Percentiles rank a stretch among this genome's conserved stretches.
Evolutionary conservation across 2,888 invertebrate species (phyloP).

Genomic region (Lasioglossum marginatum): DNA sequence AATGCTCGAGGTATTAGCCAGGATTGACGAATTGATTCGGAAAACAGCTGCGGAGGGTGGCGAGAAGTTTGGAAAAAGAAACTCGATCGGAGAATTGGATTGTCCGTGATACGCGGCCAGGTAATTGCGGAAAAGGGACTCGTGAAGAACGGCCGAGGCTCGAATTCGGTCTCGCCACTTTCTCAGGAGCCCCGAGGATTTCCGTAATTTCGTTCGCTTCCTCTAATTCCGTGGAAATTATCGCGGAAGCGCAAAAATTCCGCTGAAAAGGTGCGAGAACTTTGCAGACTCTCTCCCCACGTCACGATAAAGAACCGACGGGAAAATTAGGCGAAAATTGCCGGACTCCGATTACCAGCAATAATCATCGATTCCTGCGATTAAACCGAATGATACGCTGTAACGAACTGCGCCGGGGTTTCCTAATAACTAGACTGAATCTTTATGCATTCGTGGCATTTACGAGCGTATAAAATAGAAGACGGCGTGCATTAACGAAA

Average conservation of each 20-base stretch:
- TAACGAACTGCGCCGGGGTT: slow-evolving; percentile 40
- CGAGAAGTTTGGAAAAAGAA: neutral
- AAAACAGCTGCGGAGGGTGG: neutral
- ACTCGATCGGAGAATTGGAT: slow-evolving; percentile 4
- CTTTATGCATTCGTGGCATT: neutral
- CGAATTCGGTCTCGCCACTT: slow-evolving; percentile 2
- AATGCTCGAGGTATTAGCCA: neutral
- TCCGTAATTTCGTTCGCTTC: slow-evolving; percentile 38
- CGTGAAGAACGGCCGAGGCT: slow-evolving; percentile 27
- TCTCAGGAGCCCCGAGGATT: slow-evolving; percentile 30
- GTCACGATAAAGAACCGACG: slow-evolving; percentile 14
- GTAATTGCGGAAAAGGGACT: neutral
- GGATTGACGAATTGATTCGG: slow-evolving; percentile 1
- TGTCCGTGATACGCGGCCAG: neutral
- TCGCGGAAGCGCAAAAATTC: slow-evolving; percentile 28
- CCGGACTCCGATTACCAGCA: slow-evolving; percentile 10
- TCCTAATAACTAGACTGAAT: too few species aligned
- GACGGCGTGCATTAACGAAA: neutral
- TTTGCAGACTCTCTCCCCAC: slow-evolving; percentile 2
- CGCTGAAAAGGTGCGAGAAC: slow-evolving; percentile 9
- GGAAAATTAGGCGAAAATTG: slow-evolving; percentile 8
- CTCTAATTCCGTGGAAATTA: slow-evolving; percentile 37
- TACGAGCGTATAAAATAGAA: neutral
- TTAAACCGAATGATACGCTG: slow-evolving; percentile 30
- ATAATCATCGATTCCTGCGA: slow-evolving; percentile 29